These are phyloP conservation scores for Lordiphosa andalusiaca DNA, from an alignment of 2,888 invertebrate species.

Conservation along the genomic window DNA sequence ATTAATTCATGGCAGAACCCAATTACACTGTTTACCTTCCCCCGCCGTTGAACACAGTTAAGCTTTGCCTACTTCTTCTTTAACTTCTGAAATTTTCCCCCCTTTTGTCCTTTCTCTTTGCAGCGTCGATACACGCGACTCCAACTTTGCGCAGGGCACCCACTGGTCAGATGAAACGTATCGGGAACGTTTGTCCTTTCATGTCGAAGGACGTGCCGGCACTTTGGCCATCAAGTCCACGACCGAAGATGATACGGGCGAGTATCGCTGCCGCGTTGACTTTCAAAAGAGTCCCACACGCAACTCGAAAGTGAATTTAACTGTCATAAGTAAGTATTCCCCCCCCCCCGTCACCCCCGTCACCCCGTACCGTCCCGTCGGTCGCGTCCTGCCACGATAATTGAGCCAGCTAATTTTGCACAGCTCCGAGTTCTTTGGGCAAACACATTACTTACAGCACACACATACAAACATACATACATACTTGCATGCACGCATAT, in stretches of 20 bases:
- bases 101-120: not conserved
- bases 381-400: constrained; percentile 42
- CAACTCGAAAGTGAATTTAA: constrained; percentile 92
- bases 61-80: constrained; percentile 6
- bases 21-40: constrained; percentile 50
- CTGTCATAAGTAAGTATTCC: constrained; percentile 90
- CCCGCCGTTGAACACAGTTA: constrained; percentile 14
- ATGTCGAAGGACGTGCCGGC: constrained; percentile 87
- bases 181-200: constrained; percentile 88
- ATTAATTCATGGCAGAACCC: constrained; percentile 67
- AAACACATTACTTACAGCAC: constrained; percentile 73
- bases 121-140: constrained; percentile 82
- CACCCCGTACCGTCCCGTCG: not conserved
- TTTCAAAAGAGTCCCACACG: constrained; percentile 94
- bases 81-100: constrained; percentile 15
- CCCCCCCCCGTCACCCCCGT: too few relatives aligned
- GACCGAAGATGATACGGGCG: constrained; percentile 87
- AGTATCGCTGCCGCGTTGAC: constrained; percentile 93
- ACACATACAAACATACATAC: constrained; percentile 31
- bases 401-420: constrained; percentile 67
- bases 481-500: constrained; percentile 35
- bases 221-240: constrained; percentile 88
- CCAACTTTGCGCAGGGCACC: constrained; percentile 81
- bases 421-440: constrained; percentile 49
- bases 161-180: constrained; percentile 83